Percentiles rank a stretch among this genome's conserved stretches.
These are phyloP conservation scores for Antheraea assamensis DNA, from an alignment of 2,888 invertebrate species.

Conservation along the genomic window DNA sequence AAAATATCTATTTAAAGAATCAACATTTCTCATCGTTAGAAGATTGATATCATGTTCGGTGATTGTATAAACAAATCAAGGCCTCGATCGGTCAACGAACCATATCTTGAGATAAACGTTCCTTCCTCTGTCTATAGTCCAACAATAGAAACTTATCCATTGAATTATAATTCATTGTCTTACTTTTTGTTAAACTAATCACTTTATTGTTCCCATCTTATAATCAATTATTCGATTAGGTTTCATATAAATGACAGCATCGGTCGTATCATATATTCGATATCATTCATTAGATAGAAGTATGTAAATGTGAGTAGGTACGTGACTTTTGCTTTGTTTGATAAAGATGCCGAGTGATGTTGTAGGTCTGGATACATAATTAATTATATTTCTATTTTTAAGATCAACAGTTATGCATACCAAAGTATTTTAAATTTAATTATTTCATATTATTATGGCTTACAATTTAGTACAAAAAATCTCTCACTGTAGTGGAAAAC, in stretches of 20 bases:
- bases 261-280: slow-evolving; percentile 64
- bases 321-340: slow-evolving; percentile 43
- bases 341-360: slow-evolving; percentile 10
- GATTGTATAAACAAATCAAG: slow-evolving; percentile 79
- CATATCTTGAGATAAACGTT: slow-evolving; percentile 60
- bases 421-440: background rate
- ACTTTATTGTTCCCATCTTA: slow-evolving; percentile 79
- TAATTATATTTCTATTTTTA: background rate
- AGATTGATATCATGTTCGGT: slow-evolving; percentile 72
- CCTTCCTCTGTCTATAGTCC: slow-evolving; percentile 56
- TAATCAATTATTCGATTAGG: slow-evolving; percentile 81
- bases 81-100: slow-evolving; percentile 67
- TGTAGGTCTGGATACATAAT: background rate
- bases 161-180: slow-evolving; percentile 81
- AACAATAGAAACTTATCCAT: slow-evolving; percentile 73
- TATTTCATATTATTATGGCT: background rate
- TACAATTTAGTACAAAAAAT: background rate
- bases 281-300: slow-evolving; percentile 63
- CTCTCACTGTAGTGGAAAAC: background rate
- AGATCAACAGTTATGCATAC: background rate
- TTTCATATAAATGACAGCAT: slow-evolving; percentile 73
- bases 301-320: slow-evolving; percentile 53
- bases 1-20: slow-evolving; percentile 63
- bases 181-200: slow-evolving; percentile 80
- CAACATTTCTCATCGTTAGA: slow-evolving; percentile 68